Conservation (phyloP, 1,140 invertebrate species). For the Sitobion miscanthi region DNA sequence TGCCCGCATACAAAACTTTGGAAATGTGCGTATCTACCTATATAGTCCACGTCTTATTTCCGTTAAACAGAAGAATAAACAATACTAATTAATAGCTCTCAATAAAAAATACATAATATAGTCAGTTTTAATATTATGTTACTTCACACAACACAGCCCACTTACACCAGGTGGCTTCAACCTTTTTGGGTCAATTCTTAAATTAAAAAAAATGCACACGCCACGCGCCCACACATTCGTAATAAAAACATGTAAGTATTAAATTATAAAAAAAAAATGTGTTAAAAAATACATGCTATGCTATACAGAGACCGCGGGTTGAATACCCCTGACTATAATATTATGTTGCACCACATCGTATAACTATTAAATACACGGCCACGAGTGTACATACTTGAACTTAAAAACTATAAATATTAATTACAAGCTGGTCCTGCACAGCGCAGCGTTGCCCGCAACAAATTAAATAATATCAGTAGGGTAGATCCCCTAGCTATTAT, state of each 20-base stretch:
- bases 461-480: no score
- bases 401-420: no score
- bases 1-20: neutral
- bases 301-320: neutral
- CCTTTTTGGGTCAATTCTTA: no score
- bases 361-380: neutral
- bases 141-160: neutral
- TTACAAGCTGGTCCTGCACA: no score
- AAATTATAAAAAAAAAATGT: neutral
- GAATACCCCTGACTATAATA: neutral
- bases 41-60: neutral
- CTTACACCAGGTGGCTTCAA: neutral
- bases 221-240: no score
- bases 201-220: no score
- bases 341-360: neutral
- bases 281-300: neutral
- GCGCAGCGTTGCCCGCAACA: no score
- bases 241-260: neutral
- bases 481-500: no score
- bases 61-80: neutral
- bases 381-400: neutral
- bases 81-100: neutral
- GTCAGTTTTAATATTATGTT: no score
- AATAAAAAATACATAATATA: neutral
- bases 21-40: neutral